Conservation (phyloP, 2,113 vertebrate species). For the Eira barbara region DNA sequence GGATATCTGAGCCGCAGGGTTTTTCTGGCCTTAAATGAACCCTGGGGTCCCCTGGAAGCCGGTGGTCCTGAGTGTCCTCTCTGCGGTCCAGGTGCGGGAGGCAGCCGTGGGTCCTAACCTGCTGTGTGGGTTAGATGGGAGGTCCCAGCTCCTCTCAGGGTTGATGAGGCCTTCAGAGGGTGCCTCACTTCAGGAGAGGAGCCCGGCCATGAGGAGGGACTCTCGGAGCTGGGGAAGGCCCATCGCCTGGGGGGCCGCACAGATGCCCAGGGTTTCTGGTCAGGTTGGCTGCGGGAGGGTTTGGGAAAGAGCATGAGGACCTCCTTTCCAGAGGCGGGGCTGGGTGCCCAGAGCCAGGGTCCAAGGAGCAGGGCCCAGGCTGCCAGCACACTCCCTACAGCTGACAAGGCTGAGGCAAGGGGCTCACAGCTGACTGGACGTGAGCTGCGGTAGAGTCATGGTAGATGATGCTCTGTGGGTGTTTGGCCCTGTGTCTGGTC, state of each 20-base stretch:
- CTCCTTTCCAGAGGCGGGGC: background rate
- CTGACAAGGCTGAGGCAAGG: background rate
- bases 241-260: rapidly evolving
- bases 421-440: too few species aligned
- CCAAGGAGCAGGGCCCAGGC: background rate
- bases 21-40: background rate
- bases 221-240: background rate
- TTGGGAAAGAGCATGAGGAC: background rate
- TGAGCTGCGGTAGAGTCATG: rapidly evolving
- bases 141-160: background rate
- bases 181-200: background rate
- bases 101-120: background rate
- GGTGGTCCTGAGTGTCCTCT: background rate
- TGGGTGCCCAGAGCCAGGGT: background rate
- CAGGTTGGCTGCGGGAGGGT: background rate
- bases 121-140: rapidly evolving
- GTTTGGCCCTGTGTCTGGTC: background rate
- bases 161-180: background rate
- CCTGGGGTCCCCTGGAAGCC: background rate
- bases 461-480: background rate
- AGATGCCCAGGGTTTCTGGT: background rate
- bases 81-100: background rate
- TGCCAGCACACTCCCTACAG: background rate
- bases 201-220: background rate
- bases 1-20: background rate